Conservation (phyloP, 2,113 vertebrate species). For the Nyctereutes procyonoides region DNA sequence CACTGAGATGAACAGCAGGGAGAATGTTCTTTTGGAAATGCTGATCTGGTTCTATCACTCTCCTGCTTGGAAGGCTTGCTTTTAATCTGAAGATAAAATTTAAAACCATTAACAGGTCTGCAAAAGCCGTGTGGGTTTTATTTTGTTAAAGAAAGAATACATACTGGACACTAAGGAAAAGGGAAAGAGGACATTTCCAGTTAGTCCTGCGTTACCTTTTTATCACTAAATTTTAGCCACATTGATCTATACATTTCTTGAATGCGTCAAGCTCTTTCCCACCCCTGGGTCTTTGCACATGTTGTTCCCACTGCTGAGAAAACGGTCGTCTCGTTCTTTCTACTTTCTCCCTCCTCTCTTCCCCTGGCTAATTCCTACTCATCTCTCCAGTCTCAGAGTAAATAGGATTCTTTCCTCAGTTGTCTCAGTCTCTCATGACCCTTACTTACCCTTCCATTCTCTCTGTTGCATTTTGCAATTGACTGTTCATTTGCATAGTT, state of each 20-base stretch:
- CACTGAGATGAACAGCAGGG: not conserved
- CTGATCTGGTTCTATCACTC: not conserved
- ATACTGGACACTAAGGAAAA: not conserved
- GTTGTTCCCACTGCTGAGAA: not conserved
- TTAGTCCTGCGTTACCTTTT: not conserved
- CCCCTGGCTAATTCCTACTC: not conserved
- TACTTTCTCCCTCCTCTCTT: not conserved
- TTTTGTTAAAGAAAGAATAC: constrained; percentile 3
- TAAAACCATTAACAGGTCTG: not conserved
- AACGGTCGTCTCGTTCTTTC: not conserved
- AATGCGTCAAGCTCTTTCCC: not conserved
- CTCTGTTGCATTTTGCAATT: not conserved
- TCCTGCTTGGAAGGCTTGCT: not conserved
- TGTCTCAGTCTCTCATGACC: not conserved
- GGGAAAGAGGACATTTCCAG: not conserved
- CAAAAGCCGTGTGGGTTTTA: not conserved
- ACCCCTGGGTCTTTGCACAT: not conserved
- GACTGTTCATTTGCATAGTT: not conserved
- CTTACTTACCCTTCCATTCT: not conserved
- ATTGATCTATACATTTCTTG: not conserved
- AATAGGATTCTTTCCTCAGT: not conserved
- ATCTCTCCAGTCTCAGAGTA: not conserved
- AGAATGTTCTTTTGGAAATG: not conserved
- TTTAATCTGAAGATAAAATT: not conserved
- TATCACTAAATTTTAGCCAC: not conserved